These are phyloP conservation scores for Dicaeum eximium DNA, from an alignment of 2,113 vertebrate species.

Conservation along the genomic window DNA sequence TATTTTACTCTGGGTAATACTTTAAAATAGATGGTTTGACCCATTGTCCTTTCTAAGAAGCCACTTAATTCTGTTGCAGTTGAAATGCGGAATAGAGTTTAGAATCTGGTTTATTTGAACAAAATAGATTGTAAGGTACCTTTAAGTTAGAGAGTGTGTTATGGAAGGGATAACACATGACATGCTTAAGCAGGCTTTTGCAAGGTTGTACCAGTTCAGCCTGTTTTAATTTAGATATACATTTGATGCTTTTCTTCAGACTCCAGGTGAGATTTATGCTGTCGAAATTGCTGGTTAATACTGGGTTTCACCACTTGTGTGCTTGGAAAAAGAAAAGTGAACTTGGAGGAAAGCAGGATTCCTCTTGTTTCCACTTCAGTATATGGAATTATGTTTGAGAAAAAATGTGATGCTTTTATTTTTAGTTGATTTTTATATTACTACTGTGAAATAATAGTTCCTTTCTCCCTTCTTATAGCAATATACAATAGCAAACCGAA, in stretches of 20 bases:
- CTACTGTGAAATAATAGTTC: not conserved
- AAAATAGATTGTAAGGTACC: not conserved
- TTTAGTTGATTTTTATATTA: not conserved
- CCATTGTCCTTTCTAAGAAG: not conserved
- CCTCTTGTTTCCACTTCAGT: not conserved
- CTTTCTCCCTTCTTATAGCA: not conserved
- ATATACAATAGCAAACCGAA: not conserved
- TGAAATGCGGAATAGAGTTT: not conserved
- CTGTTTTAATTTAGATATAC: not conserved
- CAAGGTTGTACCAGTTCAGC: not conserved
- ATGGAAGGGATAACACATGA: not conserved
- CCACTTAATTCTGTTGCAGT: not conserved
- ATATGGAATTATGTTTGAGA: not conserved
- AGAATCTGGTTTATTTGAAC: not conserved
- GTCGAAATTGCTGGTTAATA: not conserved
- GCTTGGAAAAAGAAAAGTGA: not conserved
- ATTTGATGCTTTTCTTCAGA: not conserved
- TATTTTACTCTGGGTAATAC: not conserved
- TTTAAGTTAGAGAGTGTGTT: not conserved
- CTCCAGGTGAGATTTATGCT: not conserved
- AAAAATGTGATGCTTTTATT: not conserved
- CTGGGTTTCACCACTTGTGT: not conserved
- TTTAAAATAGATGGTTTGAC: not conserved
- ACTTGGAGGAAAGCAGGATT: not conserved
- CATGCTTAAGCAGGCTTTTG: not conserved